Base-by-base conservation (phyloP, 2,113 vertebrate genomes). In the Paracanthobrama guichenoti region DNA sequence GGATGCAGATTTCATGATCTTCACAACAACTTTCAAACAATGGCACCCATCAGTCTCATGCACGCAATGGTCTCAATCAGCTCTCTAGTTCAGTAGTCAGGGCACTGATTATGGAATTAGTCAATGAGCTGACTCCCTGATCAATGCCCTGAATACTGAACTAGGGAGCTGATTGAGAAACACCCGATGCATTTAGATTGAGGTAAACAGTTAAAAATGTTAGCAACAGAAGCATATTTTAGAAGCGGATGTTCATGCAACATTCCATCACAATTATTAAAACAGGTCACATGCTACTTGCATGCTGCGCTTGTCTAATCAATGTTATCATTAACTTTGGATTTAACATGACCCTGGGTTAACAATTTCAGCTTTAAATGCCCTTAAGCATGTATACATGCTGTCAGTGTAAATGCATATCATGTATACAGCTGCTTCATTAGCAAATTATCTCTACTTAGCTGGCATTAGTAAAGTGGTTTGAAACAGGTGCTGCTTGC, bases 381-480 rank as follows among this genome's bases (percentile, higher is more conserved):
- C 35, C 66, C 20, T 69, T 42, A 75, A 75, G 48, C 26, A 31
- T 50, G n/a, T 31, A 10, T 24, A 22, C 44, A 73, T 53, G 24
- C 26, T 75, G 8, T 20, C 18, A 28, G 6, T 75, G 26, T 73
- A 73, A 24, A 46, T 46, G 35, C 35, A 69, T 12, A 69, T 42
- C 35, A 69, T 46, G 42, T 46, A 46, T 46, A 8, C 42, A 72
- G 22, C 22, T 73, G 42, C n/a, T 53, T 53, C 73, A 75, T 75
- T 53, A 50, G 73, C 73, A 31, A 75, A 53, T 75, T 20, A 75
- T 75, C 24, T 75, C 73, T 53, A 28, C 66, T 28, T 50, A 48
- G 1, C 73, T 53, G 73, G 73, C 73, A 53, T 53, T 0, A 53
- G 46, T 53, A 8, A 72, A 14, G 69, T 14, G 11, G 44, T 28